Conservation (phyloP, 2,888 invertebrate species). For the Xanthia icteritia region DNA sequence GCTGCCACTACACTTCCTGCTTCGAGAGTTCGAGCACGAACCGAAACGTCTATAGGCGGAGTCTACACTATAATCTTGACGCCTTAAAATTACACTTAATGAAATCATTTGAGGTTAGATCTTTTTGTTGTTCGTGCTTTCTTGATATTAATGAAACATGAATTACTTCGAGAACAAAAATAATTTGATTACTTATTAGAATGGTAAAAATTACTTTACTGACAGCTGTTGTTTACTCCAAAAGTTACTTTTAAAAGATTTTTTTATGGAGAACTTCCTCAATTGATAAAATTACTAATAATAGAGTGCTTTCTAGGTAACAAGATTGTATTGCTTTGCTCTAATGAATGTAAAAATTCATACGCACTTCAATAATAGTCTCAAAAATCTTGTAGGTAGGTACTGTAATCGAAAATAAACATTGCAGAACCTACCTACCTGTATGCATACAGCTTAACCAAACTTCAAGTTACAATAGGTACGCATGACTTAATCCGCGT, state of each 20-base stretch:
- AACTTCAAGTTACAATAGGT: slow-evolving; percentile 50
- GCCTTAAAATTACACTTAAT: slow-evolving; percentile 48
- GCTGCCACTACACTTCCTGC: slow-evolving; percentile 77
- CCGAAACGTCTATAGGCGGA: slow-evolving; percentile 69
- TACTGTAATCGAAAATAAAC: not conserved
- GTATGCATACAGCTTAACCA: slow-evolving; percentile 55
- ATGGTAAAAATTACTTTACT: not conserved
- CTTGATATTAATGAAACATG: slow-evolving; percentile 33
- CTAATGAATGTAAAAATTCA: not conserved
- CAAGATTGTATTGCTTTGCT: not conserved
- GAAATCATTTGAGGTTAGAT: slow-evolving; percentile 48
- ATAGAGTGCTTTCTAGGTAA: not conserved
- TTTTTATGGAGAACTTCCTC: not conserved
- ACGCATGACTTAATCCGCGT: slow-evolving; percentile 73
- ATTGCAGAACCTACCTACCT: not conserved
- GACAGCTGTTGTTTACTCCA: not conserved
- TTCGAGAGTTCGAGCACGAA: slow-evolving; percentile 67
- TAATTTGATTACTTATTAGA: not conserved
- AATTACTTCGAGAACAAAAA: slow-evolving; percentile 9
- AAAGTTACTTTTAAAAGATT: not conserved
- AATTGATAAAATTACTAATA: not conserved
- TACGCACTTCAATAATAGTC: not conserved
- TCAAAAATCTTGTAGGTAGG: not conserved
- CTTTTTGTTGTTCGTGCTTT: slow-evolving; percentile 41
- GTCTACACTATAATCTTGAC: slow-evolving; percentile 62